A percentile compares a stretch with the other conserved stretches of the same genome.
Evolutionary conservation across 2,797 vertebrate genomes (phyloP).

Genomic region (Anniella stebbinsi): DNA sequence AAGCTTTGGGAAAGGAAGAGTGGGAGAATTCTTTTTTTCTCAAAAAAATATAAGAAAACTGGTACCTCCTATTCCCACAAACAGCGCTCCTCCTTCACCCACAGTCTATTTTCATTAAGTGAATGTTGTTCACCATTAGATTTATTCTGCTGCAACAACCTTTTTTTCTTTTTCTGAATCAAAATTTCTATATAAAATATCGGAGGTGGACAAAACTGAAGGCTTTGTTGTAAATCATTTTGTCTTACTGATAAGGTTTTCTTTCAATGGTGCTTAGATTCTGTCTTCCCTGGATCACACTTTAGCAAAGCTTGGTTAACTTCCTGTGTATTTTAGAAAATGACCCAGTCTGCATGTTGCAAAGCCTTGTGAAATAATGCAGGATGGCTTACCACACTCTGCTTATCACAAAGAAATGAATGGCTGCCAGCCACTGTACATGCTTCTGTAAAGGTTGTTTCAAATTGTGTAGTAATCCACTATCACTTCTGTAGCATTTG

Average conservation of each 20-base stretch:
- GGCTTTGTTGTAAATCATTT: not conserved
- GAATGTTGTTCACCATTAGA: constrained; percentile 15
- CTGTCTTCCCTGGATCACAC: not conserved
- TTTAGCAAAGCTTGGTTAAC: not conserved
- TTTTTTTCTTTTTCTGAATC: not conserved
- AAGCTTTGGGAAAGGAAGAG: constrained; percentile 22
- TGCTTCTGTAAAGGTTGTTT: not conserved
- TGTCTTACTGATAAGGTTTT: not conserved
- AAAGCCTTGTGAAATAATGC: not conserved
- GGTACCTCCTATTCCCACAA: not conserved
- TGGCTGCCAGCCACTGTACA: not conserved
- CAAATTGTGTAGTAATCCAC: not conserved
- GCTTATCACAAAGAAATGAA: not conserved
- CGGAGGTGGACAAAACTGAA: not conserved
- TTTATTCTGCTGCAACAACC: not conserved
- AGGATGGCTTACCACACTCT: not conserved
- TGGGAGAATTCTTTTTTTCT: not conserved
- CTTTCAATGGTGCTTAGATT: not conserved
- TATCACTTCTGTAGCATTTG: not conserved
- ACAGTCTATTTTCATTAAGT: not conserved
- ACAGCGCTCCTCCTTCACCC: not conserved
- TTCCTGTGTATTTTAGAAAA: not conserved
- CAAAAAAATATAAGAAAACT: constrained; percentile 20
- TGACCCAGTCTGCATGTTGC: not conserved
- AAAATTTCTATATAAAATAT: not conserved